phyloP scores from a whole-genome alignment of 1,140 invertebrate species.

The Drosophila kurseongensis region DNA sequence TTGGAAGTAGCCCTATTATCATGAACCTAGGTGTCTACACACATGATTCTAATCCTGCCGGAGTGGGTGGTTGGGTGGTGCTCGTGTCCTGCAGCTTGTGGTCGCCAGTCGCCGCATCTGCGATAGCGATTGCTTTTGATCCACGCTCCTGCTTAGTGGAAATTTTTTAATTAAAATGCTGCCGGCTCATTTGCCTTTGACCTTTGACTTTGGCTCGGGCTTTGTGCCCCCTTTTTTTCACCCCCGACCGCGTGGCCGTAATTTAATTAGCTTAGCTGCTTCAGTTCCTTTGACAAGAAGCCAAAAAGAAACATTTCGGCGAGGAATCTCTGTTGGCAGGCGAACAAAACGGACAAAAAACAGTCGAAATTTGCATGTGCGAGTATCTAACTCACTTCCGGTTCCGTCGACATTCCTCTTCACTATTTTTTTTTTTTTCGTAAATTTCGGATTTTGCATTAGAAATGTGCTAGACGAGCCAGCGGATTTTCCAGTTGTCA shows the following conservation, averaged over 20 bases:
- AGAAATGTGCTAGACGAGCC: conserved; percentile 28
- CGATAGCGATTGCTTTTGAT: conserved; percentile 75
- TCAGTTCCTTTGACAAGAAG: conserved; percentile 67
- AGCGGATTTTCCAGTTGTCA: conserved; percentile 1
- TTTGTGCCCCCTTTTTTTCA: conserved; percentile 15
- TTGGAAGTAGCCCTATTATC: background rate
- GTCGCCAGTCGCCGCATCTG: conserved; percentile 71
- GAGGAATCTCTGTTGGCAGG: conserved; percentile 21
- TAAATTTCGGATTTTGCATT: conserved; percentile 33
- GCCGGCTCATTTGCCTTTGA: conserved; percentile 62
- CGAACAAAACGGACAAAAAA: conserved; percentile 11
- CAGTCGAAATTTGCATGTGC: conserved; percentile 9
- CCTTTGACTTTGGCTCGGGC: conserved; percentile 54
- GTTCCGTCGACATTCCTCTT: background rate
- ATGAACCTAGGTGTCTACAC: conserved; percentile 1
- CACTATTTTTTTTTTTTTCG: background rate
- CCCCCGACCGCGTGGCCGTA: conserved; percentile 60
- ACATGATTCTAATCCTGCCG: conserved; percentile 43
- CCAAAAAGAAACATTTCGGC: conserved; percentile 42
- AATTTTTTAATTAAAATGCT: conserved; percentile 76
- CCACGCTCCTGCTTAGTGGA: conserved; percentile 58
- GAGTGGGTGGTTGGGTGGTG: conserved; percentile 30
- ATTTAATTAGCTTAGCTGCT: conserved; percentile 78
- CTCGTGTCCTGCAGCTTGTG: conserved; percentile 68
- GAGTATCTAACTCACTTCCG: conserved; percentile 33